A percentile compares a stretch with the other conserved stretches of the same genome.
phyloP scores from a whole-genome alignment of 2,113 vertebrate species.

The Cyanoramphus novaezelandiae region DNA sequence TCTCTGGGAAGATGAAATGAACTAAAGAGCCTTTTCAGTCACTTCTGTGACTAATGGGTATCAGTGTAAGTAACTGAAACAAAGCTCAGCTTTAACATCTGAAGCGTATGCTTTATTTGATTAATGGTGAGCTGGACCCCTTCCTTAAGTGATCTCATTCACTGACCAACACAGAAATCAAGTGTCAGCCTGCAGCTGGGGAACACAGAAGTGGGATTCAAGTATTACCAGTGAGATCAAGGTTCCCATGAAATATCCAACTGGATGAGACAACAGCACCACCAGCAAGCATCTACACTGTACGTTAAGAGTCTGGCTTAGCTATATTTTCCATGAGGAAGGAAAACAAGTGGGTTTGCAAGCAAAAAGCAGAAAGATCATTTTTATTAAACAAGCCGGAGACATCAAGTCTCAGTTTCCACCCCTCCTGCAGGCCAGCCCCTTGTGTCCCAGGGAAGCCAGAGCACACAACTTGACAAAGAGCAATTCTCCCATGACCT shows the following conservation, averaged over 20 bases:
- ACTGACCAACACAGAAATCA: neutral
- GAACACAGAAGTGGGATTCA: neutral
- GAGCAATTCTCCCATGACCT: neutral
- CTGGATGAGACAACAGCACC: neutral
- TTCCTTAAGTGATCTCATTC: neutral
- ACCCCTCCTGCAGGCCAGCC: neutral
- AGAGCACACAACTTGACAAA: rapidly evolving
- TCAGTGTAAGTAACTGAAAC: neutral
- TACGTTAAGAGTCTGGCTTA: neutral
- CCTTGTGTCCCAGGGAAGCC: neutral
- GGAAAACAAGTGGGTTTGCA: neutral
- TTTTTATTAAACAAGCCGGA: neutral
- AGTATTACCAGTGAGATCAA: neutral
- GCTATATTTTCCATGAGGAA: neutral
- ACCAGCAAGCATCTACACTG: neutral
- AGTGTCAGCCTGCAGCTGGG: neutral
- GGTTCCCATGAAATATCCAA: neutral
- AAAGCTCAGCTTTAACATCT: neutral
- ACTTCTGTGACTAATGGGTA: neutral
- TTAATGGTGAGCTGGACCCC: neutral
- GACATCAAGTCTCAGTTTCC: neutral
- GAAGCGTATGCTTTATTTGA: neutral
- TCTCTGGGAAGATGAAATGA: neutral
- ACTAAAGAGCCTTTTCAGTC: neutral
- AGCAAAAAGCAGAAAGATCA: neutral